Percentiles rank a stretch among this genome's conserved stretches.
Evolutionary conservation across 2,888 invertebrate species (phyloP).

Genomic region (Heteropelma amictum): DNA sequence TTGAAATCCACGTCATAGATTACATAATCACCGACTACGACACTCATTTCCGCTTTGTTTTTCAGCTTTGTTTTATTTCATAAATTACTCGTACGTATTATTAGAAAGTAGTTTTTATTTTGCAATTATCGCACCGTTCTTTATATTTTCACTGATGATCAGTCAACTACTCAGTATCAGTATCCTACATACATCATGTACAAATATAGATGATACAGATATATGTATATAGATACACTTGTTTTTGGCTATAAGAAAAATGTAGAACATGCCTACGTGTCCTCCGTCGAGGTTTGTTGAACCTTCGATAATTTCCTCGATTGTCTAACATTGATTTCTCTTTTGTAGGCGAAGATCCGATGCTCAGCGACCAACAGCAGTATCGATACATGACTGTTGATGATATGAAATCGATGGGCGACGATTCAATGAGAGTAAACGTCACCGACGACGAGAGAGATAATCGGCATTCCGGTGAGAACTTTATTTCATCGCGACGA

Average conservation of each 20-base stretch:
- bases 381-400: slow-evolving; percentile 96
- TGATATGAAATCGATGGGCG: slow-evolving; percentile 96
- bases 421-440: slow-evolving; percentile 95
- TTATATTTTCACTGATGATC: slow-evolving; percentile 42
- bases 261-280: neutral
- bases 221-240: neutral
- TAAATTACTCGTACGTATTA: neutral
- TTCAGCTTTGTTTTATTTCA: slow-evolving; percentile 37
- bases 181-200: slow-evolving; percentile 16
- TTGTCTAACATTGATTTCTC: slow-evolving; percentile 8
- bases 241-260: neutral
- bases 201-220: neutral
- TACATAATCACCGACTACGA: slow-evolving; percentile 4
- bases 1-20: neutral
- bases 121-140: slow-evolving; percentile 47
- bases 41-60: slow-evolving; percentile 36
- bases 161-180: slow-evolving; percentile 47
- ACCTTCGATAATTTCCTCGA: neutral
- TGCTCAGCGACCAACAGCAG: slow-evolving; percentile 90
- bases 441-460: slow-evolving; percentile 94
- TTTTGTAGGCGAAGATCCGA: slow-evolving; percentile 90
- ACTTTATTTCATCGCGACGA: too few relatives aligned
- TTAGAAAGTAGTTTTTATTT: slow-evolving; percentile 35
- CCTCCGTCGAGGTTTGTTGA: slow-evolving; percentile 5
- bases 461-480: slow-evolving; percentile 79